Percentiles rank a stretch among this genome's conserved stretches.
Evolutionary conservation across 2,888 invertebrate genomes (phyloP).

Genomic region (Eupithecia abbreviata): DNA sequence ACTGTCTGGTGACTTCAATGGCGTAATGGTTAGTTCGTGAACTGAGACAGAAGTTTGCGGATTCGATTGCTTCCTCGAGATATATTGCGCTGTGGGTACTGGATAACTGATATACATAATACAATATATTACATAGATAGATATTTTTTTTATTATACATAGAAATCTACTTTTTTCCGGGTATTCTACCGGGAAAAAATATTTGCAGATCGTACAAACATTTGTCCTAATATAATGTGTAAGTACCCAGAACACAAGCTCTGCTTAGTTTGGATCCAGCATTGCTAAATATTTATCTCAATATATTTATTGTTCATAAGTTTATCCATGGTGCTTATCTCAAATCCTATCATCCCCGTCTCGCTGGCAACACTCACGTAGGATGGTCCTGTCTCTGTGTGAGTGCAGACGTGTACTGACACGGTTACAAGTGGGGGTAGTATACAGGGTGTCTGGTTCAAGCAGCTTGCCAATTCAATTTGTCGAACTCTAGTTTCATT

Average conservation of each 20-base stretch:
- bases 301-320: background rate
- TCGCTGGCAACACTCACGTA: constrained; percentile 12
- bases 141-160: no score
- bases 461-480: constrained; percentile 9
- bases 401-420: constrained; percentile 48
- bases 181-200: no score
- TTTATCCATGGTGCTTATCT: background rate
- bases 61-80: no score
- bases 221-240: no score
- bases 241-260: no score
- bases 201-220: no score
- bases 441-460: constrained; percentile 23
- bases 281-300: no score
- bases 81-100: no score
- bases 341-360: background rate
- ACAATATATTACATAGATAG: no score
- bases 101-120: no score
- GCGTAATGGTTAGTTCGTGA: background rate
- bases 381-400: constrained; percentile 23
- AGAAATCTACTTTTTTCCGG: no score
- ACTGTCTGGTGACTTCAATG: background rate
- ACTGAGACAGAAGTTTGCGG: background rate
- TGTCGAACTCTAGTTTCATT: background rate
- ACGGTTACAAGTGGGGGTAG: constrained; percentile 15
- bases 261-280: no score